Percentiles rank a stretch among this genome's conserved stretches.
These are phyloP conservation scores for Entomyzon cyanotis DNA, from an alignment of 2,113 vertebrate species.

Conservation along the genomic window DNA sequence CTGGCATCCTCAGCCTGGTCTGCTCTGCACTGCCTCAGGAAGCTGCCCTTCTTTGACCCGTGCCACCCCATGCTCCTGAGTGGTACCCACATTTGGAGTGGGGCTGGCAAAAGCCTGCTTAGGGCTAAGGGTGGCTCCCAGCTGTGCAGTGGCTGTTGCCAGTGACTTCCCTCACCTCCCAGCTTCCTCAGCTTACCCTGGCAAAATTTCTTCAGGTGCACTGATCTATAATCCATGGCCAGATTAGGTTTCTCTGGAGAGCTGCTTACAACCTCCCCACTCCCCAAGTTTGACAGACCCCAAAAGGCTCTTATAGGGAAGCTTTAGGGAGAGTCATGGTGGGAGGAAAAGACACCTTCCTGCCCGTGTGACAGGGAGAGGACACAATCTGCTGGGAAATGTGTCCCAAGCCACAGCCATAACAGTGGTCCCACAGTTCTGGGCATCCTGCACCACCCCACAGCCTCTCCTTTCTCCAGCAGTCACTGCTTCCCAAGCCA, in stretches of 20 bases:
- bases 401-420: neutral
- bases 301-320: neutral
- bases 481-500: neutral
- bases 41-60: neutral
- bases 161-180: neutral
- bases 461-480: neutral
- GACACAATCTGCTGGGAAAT: neutral
- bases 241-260: neutral
- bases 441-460: neutral
- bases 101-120: neutral
- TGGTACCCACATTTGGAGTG: accelerated
- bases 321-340: accelerated
- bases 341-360: neutral
- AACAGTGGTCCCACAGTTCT: too few species aligned
- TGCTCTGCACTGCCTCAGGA: neutral
- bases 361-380: accelerated
- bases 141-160: neutral
- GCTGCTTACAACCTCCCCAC: neutral
- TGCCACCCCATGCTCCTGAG: accelerated
- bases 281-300: accelerated
- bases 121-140: neutral
- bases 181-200: neutral
- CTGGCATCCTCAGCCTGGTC: neutral
- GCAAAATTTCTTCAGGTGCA: neutral
- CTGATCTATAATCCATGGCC: accelerated